Percentiles rank a stretch among this genome's conserved stretches.
These are phyloP conservation scores for Neodiprion virginianus DNA, from an alignment of 1,140 invertebrate genomes.

Conservation along the genomic window DNA sequence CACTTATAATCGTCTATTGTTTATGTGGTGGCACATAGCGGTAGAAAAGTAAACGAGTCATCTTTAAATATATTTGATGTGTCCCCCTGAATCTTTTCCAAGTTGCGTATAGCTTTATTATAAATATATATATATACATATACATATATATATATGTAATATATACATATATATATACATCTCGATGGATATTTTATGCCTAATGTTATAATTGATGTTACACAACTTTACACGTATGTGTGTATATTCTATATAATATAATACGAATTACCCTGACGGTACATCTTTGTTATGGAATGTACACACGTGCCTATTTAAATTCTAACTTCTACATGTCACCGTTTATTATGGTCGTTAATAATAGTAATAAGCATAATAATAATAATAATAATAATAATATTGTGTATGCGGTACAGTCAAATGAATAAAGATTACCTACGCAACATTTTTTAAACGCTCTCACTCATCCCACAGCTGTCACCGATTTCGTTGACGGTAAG, in stretches of 20 bases:
- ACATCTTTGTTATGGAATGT: neutral
- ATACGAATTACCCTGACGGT: neutral
- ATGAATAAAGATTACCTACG: slow-evolving; percentile 16
- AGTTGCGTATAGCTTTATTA: neutral
- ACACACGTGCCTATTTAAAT: neutral
- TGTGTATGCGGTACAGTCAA: slow-evolving; percentile 11
- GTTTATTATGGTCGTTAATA: slow-evolving; percentile 16
- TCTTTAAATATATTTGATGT: neutral
- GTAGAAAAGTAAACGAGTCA: neutral
- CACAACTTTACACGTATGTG: neutral
- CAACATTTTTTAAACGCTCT: neutral
- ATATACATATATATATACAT: neutral
- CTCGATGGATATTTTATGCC: neutral
- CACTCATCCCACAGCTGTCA: neutral
- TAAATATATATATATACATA: neutral
- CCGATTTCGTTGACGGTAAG: too few relatives aligned
- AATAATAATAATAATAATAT: neutral
- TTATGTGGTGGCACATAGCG: neutral
- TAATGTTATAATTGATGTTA: slow-evolving; percentile 10
- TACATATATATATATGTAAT: neutral
- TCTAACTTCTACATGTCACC: slow-evolving; percentile 15
- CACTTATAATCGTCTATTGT: neutral
- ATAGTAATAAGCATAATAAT: neutral
- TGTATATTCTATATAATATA: neutral
- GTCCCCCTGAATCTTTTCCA: neutral